A percentile compares a stretch with the other conserved stretches of the same genome.
These are phyloP conservation scores for Didymodactylos carnosus DNA, from an alignment of 2,888 invertebrate genomes.

Conservation along the genomic window DNA sequence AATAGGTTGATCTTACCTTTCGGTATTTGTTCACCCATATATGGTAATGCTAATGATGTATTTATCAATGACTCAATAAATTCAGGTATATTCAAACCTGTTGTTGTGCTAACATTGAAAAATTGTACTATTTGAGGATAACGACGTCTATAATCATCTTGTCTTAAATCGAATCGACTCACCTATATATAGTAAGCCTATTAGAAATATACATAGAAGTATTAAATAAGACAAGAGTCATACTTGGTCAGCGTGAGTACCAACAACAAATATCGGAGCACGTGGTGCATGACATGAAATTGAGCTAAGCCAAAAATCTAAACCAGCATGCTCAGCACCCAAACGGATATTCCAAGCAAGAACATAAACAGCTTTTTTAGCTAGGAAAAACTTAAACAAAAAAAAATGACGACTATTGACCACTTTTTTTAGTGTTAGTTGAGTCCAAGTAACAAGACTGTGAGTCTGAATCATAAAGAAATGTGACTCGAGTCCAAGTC, in stretches of 20 bases:
- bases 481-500: no score
- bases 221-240: neutral
- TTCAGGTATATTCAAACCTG: constrained; percentile 22
- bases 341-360: constrained; percentile 33
- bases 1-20: constrained; percentile 17
- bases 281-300: constrained; percentile 33
- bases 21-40: constrained; percentile 32
- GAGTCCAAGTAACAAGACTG: constrained; percentile 2
- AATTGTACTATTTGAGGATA: constrained; percentile 31
- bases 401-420: constrained; percentile 16
- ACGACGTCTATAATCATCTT: constrained; percentile 22
- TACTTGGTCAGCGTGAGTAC: constrained; percentile 32
- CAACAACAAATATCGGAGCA: constrained; percentile 30
- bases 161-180: constrained; percentile 20
- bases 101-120: constrained; percentile 28
- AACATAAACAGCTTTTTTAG: constrained; percentile 30
- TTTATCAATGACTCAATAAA: constrained; percentile 21
- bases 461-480: no score
- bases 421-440: neutral
- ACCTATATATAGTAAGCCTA: neutral
- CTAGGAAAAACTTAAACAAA: constrained; percentile 25
- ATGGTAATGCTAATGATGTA: constrained; percentile 26
- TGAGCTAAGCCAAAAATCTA: constrained; percentile 33
- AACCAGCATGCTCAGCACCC: constrained; percentile 32
- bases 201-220: neutral